Evolutionary conservation across 1,140 invertebrate genomes (phyloP).

Genomic region (Trichonephila clavipes): DNA sequence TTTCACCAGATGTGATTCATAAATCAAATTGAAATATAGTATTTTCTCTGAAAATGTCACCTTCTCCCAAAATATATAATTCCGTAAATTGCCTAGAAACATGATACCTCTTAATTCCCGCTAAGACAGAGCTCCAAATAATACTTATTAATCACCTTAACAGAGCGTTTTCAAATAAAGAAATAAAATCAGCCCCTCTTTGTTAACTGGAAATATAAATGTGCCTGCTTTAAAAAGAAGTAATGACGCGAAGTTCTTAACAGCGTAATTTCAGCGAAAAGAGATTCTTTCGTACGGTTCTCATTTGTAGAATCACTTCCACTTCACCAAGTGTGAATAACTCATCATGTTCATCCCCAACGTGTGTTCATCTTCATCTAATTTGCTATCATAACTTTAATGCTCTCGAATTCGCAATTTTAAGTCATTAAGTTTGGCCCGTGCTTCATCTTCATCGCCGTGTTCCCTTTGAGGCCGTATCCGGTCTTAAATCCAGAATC

Average conservation of each 20-base stretch:
- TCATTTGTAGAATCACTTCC: neutral
- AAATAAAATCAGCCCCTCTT: too few species aligned
- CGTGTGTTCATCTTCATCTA: slow-evolving; percentile 29
- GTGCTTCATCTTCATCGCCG: slow-evolving; percentile 50
- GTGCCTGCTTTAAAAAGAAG: neutral
- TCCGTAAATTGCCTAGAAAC: too few species aligned
- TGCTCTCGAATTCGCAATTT: slow-evolving; percentile 50
- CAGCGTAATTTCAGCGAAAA: neutral
- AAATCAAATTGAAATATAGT: too few species aligned
- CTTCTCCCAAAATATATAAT: too few species aligned
- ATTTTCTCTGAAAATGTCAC: too few species aligned
- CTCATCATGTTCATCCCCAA: slow-evolving; percentile 30
- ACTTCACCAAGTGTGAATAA: slow-evolving; percentile 28
- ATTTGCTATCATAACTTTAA: slow-evolving; percentile 36
- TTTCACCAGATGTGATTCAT: too few species aligned
- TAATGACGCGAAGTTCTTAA: neutral
- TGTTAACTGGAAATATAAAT: neutral
- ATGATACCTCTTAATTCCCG: too few species aligned
- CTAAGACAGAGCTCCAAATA: too few species aligned
- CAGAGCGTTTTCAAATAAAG: too few species aligned
- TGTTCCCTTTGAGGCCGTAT: slow-evolving; percentile 10
- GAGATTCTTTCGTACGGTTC: neutral
- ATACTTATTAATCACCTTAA: too few species aligned
- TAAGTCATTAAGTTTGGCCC: slow-evolving; percentile 30
- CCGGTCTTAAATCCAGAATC: slow-evolving; percentile 56